These are phyloP conservation scores for Alces alces DNA, from an alignment of 2,113 vertebrate species.

Conservation along the genomic window DNA sequence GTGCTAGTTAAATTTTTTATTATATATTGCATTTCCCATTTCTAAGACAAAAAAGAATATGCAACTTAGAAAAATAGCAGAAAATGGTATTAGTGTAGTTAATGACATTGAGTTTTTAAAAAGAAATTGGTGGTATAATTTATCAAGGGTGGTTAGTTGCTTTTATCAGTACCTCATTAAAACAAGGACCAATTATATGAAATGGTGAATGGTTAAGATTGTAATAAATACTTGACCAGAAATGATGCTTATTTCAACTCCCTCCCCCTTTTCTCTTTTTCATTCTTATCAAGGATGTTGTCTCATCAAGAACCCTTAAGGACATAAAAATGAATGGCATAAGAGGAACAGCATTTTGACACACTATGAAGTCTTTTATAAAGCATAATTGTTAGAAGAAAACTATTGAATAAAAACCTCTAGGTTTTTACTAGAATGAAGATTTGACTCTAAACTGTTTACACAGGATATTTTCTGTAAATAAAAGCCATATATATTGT, in stretches of 20 bases:
- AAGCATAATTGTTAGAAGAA: background rate
- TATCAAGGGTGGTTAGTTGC: background rate
- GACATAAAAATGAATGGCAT: background rate
- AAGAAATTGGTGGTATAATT: background rate
- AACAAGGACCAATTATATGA: background rate
- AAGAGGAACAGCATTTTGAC: background rate
- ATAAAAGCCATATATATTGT: background rate
- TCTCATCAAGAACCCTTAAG: slow-evolving; percentile 45
- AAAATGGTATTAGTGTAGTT: background rate
- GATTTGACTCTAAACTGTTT: background rate
- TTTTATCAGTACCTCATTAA: background rate
- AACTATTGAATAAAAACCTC: background rate
- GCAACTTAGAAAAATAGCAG: background rate
- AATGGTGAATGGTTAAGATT: background rate
- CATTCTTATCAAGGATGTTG: background rate
- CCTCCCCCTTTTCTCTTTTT: background rate
- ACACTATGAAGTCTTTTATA: background rate
- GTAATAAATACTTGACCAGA: background rate
- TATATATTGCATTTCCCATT: background rate
- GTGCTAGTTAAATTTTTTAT: background rate
- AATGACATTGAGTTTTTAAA: background rate
- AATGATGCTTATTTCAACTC: background rate
- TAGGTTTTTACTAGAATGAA: background rate
- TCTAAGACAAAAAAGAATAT: background rate
- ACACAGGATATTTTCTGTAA: background rate